Base-by-base conservation (phyloP, 2,797 vertebrate species). In the Ctenosaura bakeri region DNA sequence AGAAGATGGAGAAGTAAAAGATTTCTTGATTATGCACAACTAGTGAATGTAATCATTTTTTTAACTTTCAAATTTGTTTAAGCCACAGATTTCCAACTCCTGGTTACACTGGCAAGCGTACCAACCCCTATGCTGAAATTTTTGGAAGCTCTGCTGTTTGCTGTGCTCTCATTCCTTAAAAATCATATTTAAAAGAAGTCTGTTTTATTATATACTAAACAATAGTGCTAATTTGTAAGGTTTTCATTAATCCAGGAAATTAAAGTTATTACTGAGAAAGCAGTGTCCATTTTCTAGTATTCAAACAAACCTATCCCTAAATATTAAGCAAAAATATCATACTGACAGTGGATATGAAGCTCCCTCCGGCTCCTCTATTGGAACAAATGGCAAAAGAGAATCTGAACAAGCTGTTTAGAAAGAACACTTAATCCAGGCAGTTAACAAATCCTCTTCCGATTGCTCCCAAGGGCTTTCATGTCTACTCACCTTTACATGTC, bases 1-100 rank as follows among this genome's bases (percentile, higher is more conserved):
- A 94, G 90, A 35, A 0, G 92, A 88, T 93, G 92, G 91, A 90
- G 93, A 94, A 94, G 94, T 93, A 95, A 94, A 95, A 96, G 93
- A 54, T 20, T 76, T 93, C 93, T 90, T 5, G 0, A 92, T 93
- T 93, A 91, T 89, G 91, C 91, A 92, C 87, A 95, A 93, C 18
- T 91, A 95, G 95, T 88, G 90, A 88, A 76, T 0, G 0, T 88
- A 92, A 94, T 88, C 90, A 88, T 90, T 26, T 6, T 35, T 50
- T 35, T 24, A 42, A n/a, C 22, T 50, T 87, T 93, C 88, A 92
- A 46, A 94, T 94, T 91, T 90, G 88, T 87, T 46, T 83, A 90
- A 76, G 59, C 81, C 74, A 6, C 90, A 93, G 84, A 91, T 89
- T 92, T 50, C 54, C n/a, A 87, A 42, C 22, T 66, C 66, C 66